A percentile compares a stretch with the other conserved stretches of the same genome.
Evolutionary conservation across 1,140 invertebrate genomes (phyloP).

Genomic region (Pygmarrhopalites habei): DNA sequence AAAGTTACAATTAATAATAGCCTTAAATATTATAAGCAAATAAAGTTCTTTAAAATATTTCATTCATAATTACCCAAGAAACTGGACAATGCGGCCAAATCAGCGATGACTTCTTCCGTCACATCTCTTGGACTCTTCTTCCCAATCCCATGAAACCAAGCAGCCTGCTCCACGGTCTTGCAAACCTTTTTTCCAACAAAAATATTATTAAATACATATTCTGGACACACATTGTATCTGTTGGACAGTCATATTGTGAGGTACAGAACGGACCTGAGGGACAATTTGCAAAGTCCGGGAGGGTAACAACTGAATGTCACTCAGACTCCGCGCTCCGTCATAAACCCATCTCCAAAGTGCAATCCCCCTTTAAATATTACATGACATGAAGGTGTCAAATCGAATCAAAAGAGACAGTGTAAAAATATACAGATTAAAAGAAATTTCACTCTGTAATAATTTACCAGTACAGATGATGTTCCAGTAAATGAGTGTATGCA

Average conservation of each 20-base stretch:
- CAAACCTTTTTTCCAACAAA: too few relatives aligned
- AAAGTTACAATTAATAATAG: too few relatives aligned
- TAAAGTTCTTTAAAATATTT: too few relatives aligned
- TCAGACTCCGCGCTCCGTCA: constrained; percentile 18
- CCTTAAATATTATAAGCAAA: too few relatives aligned
- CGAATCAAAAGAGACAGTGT: too few relatives aligned
- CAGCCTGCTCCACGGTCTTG: constrained; percentile 23
- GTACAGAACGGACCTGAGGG: too few relatives aligned
- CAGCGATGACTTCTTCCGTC: not conserved
- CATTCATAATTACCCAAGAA: constrained; percentile 27
- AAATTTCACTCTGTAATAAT: too few relatives aligned
- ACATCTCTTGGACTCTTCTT: constrained; percentile 29
- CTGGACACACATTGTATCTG: too few relatives aligned
- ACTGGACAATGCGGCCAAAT: constrained; percentile 22
- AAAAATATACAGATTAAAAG: too few relatives aligned
- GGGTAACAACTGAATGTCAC: constrained; percentile 25
- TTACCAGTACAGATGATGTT: constrained; percentile 36
- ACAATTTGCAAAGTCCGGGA: constrained; percentile 13
- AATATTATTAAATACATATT: too few relatives aligned
- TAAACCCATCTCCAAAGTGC: constrained; percentile 29
- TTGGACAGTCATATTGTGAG: too few relatives aligned
- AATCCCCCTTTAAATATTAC: constrained; percentile 35
- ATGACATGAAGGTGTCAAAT: too few relatives aligned
- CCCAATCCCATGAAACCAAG: constrained; percentile 36
- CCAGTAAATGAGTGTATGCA: constrained; percentile 20